Base-by-base conservation (phyloP, 2,888 invertebrate genomes). In the Netelia inedita region DNA sequence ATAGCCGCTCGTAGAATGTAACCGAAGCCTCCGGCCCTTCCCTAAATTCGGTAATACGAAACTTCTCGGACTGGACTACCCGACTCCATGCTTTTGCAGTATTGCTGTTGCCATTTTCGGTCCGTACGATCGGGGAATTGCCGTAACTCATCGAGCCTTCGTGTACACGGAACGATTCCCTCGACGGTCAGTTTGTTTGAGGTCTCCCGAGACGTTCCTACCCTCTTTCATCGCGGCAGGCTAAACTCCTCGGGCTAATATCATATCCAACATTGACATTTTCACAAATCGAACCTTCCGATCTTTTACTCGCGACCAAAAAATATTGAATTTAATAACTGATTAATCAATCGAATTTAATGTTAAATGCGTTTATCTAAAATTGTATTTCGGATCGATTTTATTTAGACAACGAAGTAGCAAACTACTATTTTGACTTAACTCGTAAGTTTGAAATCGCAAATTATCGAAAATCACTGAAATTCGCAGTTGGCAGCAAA, bases 171-270 rank as follows among this genome's bases (percentile, higher is more conserved):
- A 74, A 41, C 10, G 3, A 61, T 28, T 23, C 5, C 28, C 28
- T 5, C 21, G 2, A 53, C n/a, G 79, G 65, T 71, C 74, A 75
- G 75, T 75, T 71, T 75, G 66, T 79, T 79, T 75, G 83, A 21
- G 75, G 79, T 83, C 79, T 66, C 66, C n/a, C 53, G 71, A 79
- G 79, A 83, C 74, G 65, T 65, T 46, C 14, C 46, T 79, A 59
- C 41, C 16, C 65, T 63, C 61, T 65, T 53, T 71, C 21, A 19
- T 57, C 66, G 19, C 3, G 46, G 57, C 75, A 53, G 50, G 65
- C 68, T 21, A 59, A 19, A 63, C 11, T 59, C 69, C 79, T 65
- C 43, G 2, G 72, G 75, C 59, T 43, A 57, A 41, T 53, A 23
- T 11, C n/a, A 21, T 19, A 10, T 10, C 59, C 57, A 65, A 66